phyloP scores from a whole-genome alignment of 2,113 vertebrate species.

The Desmodus rotundus region DNA sequence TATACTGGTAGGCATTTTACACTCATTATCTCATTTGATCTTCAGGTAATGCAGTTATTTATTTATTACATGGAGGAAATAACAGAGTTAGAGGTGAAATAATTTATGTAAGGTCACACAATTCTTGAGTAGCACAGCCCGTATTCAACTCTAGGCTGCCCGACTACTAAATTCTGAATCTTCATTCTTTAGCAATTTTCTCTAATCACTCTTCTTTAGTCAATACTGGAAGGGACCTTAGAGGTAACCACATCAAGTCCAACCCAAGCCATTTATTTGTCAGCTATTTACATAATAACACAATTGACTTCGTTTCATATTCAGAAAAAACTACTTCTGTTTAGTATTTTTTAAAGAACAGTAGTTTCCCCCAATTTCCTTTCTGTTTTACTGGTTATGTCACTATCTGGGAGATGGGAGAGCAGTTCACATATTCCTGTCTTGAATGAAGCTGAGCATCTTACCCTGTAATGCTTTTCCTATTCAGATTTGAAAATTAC shows the following conservation, averaged over 20 bases:
- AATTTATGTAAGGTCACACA: not conserved
- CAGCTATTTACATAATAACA: not conserved
- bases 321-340: not conserved
- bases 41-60: not conserved
- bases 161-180: not conserved
- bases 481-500: not conserved
- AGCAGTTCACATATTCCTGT: not conserved
- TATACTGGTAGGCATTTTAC: not conserved
- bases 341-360: not conserved
- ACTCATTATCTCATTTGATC: not conserved
- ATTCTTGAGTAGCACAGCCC: not conserved
- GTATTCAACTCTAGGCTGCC: not conserved
- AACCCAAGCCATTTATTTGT: not conserved
- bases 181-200: not conserved
- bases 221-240: not conserved
- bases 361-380: not conserved
- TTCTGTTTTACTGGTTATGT: not conserved
- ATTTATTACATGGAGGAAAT: not conserved
- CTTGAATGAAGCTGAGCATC: not conserved
- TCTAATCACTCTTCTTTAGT: not conserved
- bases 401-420: not conserved
- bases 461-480: not conserved
- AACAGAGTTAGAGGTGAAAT: not conserved
- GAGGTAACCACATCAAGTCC: not conserved
- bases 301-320: not conserved